These are phyloP conservation scores for Scaeva pyrastri DNA, from an alignment of 2,888 invertebrate species.

Conservation along the genomic window DNA sequence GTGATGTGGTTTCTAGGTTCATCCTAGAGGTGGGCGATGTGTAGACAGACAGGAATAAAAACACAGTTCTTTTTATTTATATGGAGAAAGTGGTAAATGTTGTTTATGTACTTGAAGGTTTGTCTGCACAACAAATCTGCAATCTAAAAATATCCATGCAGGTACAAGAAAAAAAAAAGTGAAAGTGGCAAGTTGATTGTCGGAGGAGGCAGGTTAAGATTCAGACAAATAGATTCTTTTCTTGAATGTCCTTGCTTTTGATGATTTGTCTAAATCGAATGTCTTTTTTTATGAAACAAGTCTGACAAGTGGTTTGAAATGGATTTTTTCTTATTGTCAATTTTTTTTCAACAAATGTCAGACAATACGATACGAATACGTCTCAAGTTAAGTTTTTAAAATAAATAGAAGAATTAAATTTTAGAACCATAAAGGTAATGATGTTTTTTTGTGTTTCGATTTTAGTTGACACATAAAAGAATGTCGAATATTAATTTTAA, in stretches of 20 bases:
- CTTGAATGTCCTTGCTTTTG: constrained; percentile 15
- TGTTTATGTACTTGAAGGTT: constrained; percentile 1
- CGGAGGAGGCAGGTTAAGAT: constrained; percentile 31
- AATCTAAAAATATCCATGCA: background rate
- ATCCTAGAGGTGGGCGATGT: background rate
- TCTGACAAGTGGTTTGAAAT: no score
- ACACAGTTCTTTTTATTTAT: background rate
- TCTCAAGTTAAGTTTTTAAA: no score
- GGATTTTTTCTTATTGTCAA: no score
- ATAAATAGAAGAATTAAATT: no score
- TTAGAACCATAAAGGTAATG: no score
- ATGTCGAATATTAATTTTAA: no score
- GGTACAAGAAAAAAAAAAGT: constrained; percentile 48
- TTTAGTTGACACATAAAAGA: no score
- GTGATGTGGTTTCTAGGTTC: constrained; percentile 7
- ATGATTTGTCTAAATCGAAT: background rate
- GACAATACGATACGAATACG: no score
- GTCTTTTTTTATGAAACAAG: no score
- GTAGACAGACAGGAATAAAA: background rate
- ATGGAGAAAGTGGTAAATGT: background rate
- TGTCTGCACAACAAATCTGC: constrained; percentile 7
- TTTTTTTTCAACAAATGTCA: no score
- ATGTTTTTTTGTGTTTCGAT: no score
- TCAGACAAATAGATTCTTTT: constrained; percentile 17
- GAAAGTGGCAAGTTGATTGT: constrained; percentile 57